These are phyloP conservation scores for Dasyprocta punctata DNA, from an alignment of 2,113 vertebrate species.

Conservation along the genomic window DNA sequence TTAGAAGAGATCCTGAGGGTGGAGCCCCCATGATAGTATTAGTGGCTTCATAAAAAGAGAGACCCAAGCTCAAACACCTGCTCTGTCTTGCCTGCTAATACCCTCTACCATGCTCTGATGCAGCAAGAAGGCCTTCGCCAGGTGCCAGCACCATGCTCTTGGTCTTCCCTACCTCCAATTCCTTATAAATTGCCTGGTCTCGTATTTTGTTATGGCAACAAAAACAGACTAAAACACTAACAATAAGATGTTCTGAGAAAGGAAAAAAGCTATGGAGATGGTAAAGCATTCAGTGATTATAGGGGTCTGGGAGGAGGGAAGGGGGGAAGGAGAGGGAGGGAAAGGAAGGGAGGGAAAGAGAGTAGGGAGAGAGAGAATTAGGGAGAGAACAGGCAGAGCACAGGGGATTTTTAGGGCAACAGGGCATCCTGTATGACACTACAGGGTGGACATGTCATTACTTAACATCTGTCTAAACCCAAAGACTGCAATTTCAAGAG, in stretches of 20 bases:
- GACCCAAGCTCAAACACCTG: background rate
- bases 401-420: background rate
- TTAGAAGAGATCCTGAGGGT: background rate
- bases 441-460: background rate
- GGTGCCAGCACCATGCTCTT: too few species aligned
- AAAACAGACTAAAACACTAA: background rate
- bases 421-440: background rate
- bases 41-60: background rate
- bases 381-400: background rate
- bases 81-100: background rate
- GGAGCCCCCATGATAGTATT: background rate
- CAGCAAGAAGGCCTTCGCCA: background rate
- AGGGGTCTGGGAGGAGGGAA: background rate
- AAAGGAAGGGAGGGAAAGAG: background rate
- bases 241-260: background rate
- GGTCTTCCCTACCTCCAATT: background rate
- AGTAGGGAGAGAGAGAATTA: background rate
- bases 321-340: background rate
- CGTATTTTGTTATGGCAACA: background rate
- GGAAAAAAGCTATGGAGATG: background rate
- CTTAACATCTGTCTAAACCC: background rate
- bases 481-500: background rate
- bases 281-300: background rate
- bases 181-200: background rate
- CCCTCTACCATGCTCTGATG: too few species aligned